Evolutionary conservation across 2,888 invertebrate species (phyloP), one percentile per base, ranked within the genome.

Genomic region (Terebella lapidaria): DNA sequence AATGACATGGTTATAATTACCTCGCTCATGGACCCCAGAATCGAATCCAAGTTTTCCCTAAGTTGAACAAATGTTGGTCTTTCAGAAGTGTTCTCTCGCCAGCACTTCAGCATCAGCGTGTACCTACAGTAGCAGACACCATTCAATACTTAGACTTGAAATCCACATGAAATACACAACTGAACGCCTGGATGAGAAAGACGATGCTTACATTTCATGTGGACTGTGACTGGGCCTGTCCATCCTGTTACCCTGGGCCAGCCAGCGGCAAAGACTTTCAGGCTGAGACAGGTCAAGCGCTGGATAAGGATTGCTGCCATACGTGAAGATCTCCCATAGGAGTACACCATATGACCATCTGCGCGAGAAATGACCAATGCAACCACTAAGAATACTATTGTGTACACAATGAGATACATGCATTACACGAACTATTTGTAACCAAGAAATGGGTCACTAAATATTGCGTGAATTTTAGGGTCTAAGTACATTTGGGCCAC

Each of bases 321-420:
- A 49, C 5, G 49, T 49, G 5, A 49, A 49, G 49, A 49, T 49
- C 49, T 49, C 49, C 49, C 49, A 49, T 5, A 49, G 22, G 5
- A 20, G 15, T 5, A 49, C 20, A 5, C 49, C 49, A 49, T 49
- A 49, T 49, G 49, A 10, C 49, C 49, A 49, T 15, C 42, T 35
- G 42, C 10, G n/a, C n/a, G 42, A n/a, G n/a, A n/a, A n/a, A n/a
- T n/a, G n/a, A n/a, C n/a, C n/a, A n/a, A n/a, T n/a, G n/a, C n/a
- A n/a, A n/a, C n/a, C n/a, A n/a, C n/a, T n/a, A n/a, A n/a, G n/a
- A n/a, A n/a, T n/a, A n/a, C n/a, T n/a, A n/a, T n/a, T n/a, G n/a
- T n/a, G n/a, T n/a, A n/a, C n/a, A n/a, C n/a, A n/a, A n/a, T n/a
- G n/a, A n/a, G n/a, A n/a, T n/a, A n/a, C n/a, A n/a, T n/a, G n/a